Conservation (phyloP, 2,113 vertebrate genomes). For the Noturus placidus region DNA sequence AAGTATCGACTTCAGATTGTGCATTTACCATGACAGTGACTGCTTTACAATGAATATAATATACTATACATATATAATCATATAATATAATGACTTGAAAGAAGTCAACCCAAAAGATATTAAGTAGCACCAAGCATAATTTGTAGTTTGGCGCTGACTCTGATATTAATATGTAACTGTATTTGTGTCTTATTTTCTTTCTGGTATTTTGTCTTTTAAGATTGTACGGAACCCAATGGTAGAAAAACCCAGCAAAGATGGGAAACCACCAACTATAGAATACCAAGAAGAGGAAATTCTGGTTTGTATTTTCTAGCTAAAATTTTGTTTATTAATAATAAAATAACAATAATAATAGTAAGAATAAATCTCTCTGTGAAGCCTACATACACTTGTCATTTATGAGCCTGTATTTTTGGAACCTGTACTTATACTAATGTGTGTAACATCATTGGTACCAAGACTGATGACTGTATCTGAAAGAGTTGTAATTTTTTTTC, state of each 20-base stretch:
- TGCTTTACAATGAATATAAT: neutral
- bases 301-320: constrained; percentile 68
- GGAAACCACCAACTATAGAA: constrained; percentile 85
- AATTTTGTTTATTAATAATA: neutral
- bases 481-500: neutral
- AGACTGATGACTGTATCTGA: neutral
- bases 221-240: constrained; percentile 94
- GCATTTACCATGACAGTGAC: neutral
- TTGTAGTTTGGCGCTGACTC: neutral
- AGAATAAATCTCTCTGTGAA: constrained; percentile 6
- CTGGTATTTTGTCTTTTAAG: constrained; percentile 63
- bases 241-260: constrained; percentile 93
- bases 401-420: neutral
- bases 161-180: neutral
- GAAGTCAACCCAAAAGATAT: neutral
- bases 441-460: too few relatives aligned
- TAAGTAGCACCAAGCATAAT: neutral
- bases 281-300: constrained; percentile 97
- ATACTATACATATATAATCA: too few relatives aligned
- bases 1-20: neutral
- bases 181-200: neutral
- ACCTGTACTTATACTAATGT: neutral
- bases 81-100: neutral
- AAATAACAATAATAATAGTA: neutral
- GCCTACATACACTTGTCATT: neutral